Evolutionary conservation across 2,113 vertebrate genomes (phyloP).

Genomic region (Sceloporus tristichus): DNA sequence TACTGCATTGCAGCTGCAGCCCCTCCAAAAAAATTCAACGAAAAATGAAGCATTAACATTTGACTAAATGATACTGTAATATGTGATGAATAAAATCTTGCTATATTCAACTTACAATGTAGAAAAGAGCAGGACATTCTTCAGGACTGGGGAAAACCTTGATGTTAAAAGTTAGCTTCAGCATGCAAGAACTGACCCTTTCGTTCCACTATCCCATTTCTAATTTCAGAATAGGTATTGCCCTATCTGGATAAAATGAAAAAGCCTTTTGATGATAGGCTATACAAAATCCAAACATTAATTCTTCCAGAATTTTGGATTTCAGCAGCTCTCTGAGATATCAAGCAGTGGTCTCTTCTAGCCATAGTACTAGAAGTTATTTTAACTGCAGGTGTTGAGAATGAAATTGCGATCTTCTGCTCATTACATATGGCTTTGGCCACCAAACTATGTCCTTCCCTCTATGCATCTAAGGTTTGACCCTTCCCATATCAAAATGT

Average conservation of each 20-base stretch:
- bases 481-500: not conserved
- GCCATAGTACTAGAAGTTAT: not conserved
- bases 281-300: not conserved
- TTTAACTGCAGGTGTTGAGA: not conserved
- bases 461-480: not conserved
- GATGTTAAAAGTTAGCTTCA: not conserved
- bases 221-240: not conserved
- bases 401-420: not conserved
- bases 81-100: not conserved
- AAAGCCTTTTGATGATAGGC: not conserved
- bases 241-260: not conserved
- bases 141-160: not conserved
- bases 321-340: not conserved
- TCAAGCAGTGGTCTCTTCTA: not conserved
- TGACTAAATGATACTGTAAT: not conserved
- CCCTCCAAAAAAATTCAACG: not conserved
- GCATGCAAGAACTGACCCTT: not conserved
- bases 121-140: not conserved
- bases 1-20: too few species aligned
- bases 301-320: not conserved
- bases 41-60: not conserved
- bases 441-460: not conserved
- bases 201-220: not conserved
- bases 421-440: not conserved
- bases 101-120: not conserved